Conservation (phyloP, 2,888 invertebrate genomes). For the Drosophila heteroneura region DNA sequence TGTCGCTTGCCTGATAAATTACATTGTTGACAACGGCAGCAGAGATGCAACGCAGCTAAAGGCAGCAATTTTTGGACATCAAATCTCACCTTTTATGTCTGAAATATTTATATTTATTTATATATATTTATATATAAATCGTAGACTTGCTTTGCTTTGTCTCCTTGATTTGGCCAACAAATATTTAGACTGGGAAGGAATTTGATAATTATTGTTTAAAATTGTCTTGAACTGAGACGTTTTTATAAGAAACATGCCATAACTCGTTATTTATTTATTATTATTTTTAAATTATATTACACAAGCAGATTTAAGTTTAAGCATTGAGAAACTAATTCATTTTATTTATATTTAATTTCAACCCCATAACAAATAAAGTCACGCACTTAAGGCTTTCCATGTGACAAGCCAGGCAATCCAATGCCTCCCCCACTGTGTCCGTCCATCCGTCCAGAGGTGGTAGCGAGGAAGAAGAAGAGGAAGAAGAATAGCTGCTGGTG, state of each 20-base stretch:
- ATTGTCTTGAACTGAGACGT: background rate
- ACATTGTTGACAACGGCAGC: slow-evolving; percentile 81
- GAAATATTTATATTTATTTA: background rate
- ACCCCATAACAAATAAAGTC: slow-evolving; percentile 9
- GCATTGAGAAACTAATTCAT: background rate
- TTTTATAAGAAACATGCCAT: no score
- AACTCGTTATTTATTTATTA: background rate
- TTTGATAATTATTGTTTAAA: background rate
- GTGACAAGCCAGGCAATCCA: background rate
- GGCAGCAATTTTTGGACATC: slow-evolving; percentile 51
- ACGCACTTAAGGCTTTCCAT: slow-evolving; percentile 14
- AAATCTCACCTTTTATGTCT: slow-evolving; percentile 44
- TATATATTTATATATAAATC: slow-evolving; percentile 2
- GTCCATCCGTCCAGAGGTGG: background rate
- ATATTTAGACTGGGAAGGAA: background rate
- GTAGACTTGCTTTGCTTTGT: slow-evolving; percentile 29
- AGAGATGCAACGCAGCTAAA: slow-evolving; percentile 29
- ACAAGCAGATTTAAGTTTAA: background rate
- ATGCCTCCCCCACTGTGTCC: slow-evolving; percentile 1
- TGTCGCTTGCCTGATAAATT: slow-evolving; percentile 83
- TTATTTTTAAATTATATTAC: background rate
- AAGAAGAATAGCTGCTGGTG: slow-evolving; percentile 34
- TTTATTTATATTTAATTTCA: background rate
- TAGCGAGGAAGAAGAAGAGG: background rate
- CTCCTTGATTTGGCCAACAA: background rate